Conservation (phyloP, 2,113 vertebrate genomes). For the Mugil cephalus region DNA sequence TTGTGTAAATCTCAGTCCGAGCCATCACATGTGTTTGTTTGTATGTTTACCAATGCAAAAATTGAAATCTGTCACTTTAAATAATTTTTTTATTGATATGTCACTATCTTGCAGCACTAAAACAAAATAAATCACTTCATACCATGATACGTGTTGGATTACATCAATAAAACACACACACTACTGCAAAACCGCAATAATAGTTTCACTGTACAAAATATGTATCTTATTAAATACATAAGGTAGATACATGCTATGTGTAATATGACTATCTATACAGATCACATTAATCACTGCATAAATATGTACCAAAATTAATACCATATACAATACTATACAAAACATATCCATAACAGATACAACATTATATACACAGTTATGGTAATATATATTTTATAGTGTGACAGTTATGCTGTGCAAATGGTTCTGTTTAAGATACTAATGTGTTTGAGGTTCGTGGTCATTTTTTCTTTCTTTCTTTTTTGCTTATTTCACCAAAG, state of each 20-base stretch:
- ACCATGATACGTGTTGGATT: slow-evolving; percentile 42
- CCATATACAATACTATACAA: slow-evolving; percentile 60
- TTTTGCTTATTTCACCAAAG: neutral
- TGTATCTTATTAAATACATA: slow-evolving; percentile 56
- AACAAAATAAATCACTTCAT: slow-evolving; percentile 59
- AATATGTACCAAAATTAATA: slow-evolving; percentile 49
- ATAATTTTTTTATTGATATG: slow-evolving; percentile 60
- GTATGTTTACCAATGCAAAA: slow-evolving; percentile 14
- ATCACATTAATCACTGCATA: slow-evolving; percentile 48
- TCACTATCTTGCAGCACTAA: slow-evolving; percentile 17
- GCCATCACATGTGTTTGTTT: neutral
- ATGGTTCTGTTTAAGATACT: slow-evolving; percentile 17
- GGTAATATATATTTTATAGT: neutral
- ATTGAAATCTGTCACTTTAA: slow-evolving; percentile 48
- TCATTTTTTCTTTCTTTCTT: slow-evolving; percentile 7
- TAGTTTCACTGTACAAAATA: slow-evolving; percentile 62
- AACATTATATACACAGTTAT: slow-evolving; percentile 64
- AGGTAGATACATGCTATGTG: slow-evolving; percentile 20
- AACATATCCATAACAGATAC: slow-evolving; percentile 13
- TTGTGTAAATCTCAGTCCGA: slow-evolving; percentile 21
- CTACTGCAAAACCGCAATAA: slow-evolving; percentile 31
- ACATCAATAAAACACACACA: slow-evolving; percentile 28
- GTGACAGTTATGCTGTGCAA: slow-evolving; percentile 20
- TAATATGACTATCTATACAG: slow-evolving; percentile 53
- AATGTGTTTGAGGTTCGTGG: slow-evolving; percentile 22